Conservation (phyloP, 2,797 vertebrate species). For the Erethizon dorsatum region DNA sequence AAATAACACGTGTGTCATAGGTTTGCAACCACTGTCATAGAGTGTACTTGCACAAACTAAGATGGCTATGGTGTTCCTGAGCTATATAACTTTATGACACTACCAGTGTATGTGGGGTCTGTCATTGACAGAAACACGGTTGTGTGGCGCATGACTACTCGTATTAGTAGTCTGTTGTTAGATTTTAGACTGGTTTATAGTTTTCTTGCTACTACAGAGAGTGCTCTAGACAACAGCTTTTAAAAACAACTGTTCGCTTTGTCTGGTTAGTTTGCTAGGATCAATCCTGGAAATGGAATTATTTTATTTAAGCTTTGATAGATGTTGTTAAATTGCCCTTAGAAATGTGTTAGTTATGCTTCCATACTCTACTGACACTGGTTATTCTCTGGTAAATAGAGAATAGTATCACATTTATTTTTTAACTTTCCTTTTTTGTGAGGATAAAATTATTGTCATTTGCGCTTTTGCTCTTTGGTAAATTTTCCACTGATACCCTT, state of each 20-base stretch:
- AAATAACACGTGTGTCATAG: background rate
- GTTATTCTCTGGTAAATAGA: slow-evolving; percentile 14
- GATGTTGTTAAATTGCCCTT: slow-evolving; percentile 36
- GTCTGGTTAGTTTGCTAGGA: slow-evolving; percentile 26
- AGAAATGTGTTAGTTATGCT: background rate
- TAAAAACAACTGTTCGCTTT: slow-evolving; percentile 53
- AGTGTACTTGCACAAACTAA: background rate
- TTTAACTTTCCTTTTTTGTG: slow-evolving; percentile 48
- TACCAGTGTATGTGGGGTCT: background rate
- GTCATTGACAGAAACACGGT: background rate
- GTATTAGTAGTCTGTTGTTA: background rate
- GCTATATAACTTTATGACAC: background rate
- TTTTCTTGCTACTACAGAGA: background rate
- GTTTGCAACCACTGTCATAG: background rate
- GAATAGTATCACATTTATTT: slow-evolving; percentile 4
- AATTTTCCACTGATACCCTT: slow-evolving; percentile 47
- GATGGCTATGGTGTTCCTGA: background rate
- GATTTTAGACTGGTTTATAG: slow-evolving; percentile 42
- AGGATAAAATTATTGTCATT: slow-evolving; percentile 44
- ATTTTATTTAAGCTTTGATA: slow-evolving; percentile 21
- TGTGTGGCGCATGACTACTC: background rate
- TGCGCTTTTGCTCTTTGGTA: slow-evolving; percentile 50
- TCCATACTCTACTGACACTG: background rate
- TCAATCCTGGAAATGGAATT: slow-evolving; percentile 50
- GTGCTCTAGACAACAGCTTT: slow-evolving; percentile 19